Percentiles rank a stretch among this genome's conserved stretches.
Evolutionary conservation across 1,140 invertebrate genomes (phyloP).

Genomic region (Temnothorax nylanderi): DNA sequence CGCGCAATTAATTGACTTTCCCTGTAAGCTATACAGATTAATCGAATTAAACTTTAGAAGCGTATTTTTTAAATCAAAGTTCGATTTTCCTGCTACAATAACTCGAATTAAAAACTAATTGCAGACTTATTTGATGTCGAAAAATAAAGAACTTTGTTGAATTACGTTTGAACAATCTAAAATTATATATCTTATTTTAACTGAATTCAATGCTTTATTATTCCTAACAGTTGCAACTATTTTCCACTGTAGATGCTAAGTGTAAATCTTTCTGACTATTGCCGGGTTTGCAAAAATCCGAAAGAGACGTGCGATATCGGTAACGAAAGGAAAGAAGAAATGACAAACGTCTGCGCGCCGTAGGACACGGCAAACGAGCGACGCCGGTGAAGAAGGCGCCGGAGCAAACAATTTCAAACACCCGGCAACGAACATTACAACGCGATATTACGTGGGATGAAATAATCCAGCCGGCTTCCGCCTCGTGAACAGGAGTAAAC

Average conservation of each 20-base stretch:
- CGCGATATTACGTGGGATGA: constrained; percentile 83
- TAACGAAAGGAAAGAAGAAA: constrained; percentile 35
- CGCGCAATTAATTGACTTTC: constrained; percentile 39
- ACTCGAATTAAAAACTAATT: background rate
- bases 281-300: background rate
- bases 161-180: background rate
- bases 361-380: constrained; percentile 77
- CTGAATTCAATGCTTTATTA: background rate
- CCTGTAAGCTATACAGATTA: background rate
- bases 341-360: constrained; percentile 54
- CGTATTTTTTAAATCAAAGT: background rate
- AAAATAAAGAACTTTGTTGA: background rate
- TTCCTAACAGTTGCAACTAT: no score
- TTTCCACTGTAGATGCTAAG: background rate
- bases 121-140: background rate
- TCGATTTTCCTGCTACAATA: background rate
- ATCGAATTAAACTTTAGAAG: constrained; percentile 26
- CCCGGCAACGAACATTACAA: constrained; percentile 84
- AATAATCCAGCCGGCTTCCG: constrained; percentile 82
- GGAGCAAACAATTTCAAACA: constrained; percentile 82
- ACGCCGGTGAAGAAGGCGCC: constrained; percentile 75
- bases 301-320: constrained; percentile 21
- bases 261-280: background rate
- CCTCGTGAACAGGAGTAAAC: constrained; percentile 82
- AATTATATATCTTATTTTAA: background rate